A percentile compares a stretch with the other conserved stretches of the same genome.
phyloP scores from a whole-genome alignment of 2,797 vertebrate species.

The Tauraco hartlaubi region DNA sequence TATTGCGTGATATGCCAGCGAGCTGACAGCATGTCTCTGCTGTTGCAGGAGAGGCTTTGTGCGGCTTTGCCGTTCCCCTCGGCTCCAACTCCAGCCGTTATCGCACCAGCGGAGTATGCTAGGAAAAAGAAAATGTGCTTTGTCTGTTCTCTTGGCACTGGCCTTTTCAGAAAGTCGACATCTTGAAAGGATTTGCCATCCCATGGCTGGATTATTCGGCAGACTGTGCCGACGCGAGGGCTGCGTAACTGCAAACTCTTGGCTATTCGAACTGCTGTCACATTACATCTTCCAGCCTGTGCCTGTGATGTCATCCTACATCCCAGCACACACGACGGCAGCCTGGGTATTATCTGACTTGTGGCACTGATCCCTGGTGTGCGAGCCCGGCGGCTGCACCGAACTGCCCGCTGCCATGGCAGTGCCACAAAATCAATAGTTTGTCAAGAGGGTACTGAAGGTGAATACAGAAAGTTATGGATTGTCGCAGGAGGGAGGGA shows the following conservation, averaged over 20 bases:
- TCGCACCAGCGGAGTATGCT: neutral
- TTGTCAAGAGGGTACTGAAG: neutral
- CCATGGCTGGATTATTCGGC: neutral
- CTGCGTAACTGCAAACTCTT: neutral
- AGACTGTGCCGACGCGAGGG: neutral
- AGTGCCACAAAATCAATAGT: neutral
- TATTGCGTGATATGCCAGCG: accelerated
- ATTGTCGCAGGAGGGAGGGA: neutral
- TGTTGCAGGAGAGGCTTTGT: neutral
- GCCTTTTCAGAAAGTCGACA: neutral
- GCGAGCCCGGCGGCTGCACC: neutral
- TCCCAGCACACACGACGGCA: neutral
- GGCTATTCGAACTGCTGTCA: neutral
- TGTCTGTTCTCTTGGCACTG: accelerated
- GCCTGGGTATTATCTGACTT: neutral
- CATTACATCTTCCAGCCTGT: neutral
- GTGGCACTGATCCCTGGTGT: neutral
- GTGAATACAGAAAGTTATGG: neutral
- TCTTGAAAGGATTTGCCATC: neutral
- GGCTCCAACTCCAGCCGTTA: neutral
- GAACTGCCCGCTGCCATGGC: neutral
- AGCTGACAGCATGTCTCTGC: accelerated
- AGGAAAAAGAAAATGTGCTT: neutral
- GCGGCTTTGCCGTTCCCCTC: neutral
- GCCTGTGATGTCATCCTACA: neutral